A percentile compares a stretch with the other conserved stretches of the same genome.
Evolutionary conservation across 2,113 vertebrate species (phyloP).

Genomic region (Pterocles burchelli): DNA sequence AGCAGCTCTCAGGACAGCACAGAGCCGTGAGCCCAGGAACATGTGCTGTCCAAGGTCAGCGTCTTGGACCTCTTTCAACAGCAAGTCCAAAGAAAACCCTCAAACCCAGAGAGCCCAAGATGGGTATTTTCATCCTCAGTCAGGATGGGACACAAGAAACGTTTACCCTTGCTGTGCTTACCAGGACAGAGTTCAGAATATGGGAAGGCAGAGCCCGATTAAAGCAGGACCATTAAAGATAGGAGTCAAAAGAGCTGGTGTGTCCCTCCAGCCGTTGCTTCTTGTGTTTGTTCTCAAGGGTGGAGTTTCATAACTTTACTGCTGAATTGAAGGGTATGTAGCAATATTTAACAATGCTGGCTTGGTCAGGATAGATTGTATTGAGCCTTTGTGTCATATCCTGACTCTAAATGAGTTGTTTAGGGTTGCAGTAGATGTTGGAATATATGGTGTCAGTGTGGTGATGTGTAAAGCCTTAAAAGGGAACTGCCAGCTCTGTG

Average conservation of each 20-base stretch:
- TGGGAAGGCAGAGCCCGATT: not conserved
- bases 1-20: not conserved
- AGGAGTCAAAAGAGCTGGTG: not conserved
- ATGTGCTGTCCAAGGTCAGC: accelerated
- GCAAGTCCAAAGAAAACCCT: not conserved
- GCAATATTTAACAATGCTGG: not conserved
- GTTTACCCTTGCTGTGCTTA: not conserved
- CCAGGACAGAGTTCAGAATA: not conserved
- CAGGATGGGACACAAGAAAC: not conserved
- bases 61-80: not conserved
- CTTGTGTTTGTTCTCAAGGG: constrained; percentile 3
- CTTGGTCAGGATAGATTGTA: not conserved
- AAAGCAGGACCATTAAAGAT: not conserved
- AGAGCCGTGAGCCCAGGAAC: accelerated
- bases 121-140: not conserved
- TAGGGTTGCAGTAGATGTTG: not conserved
- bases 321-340: not conserved
- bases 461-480: not conserved
- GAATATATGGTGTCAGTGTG: not conserved
- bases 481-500: not conserved
- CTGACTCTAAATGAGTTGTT: not conserved
- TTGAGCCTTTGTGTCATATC: not conserved
- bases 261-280: not conserved
- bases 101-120: not conserved
- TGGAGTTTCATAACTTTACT: not conserved